These are phyloP conservation scores for Herpailurus yagouaroundi DNA, from an alignment of 2,113 vertebrate genomes.

Conservation along the genomic window DNA sequence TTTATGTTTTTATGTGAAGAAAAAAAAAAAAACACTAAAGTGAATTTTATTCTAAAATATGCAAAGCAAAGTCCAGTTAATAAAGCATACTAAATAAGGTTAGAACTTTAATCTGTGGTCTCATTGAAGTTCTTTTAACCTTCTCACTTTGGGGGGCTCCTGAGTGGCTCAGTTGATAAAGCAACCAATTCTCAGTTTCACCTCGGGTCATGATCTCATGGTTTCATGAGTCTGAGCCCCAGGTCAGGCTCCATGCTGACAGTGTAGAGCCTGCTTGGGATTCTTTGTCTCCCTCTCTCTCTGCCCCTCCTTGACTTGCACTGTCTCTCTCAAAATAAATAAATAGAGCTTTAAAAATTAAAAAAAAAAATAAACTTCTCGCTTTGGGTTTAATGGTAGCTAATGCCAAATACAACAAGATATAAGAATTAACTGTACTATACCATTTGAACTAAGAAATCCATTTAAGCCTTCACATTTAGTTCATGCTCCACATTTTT, in stretches of 20 bases:
- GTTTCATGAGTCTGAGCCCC: too few species aligned
- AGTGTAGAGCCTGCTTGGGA: too few species aligned
- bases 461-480: rapidly evolving
- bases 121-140: rapidly evolving
- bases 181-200: too few species aligned
- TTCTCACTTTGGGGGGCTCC: not conserved
- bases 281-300: too few species aligned
- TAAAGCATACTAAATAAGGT: not conserved
- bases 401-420: not conserved
- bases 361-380: not conserved
- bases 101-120: not conserved
- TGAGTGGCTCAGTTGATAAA: too few species aligned
- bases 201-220: too few species aligned
- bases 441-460: not conserved
- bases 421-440: not conserved
- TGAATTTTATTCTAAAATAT: not conserved
- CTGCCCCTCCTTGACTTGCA: too few species aligned
- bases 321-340: too few species aligned
- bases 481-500: not conserved
- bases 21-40: not conserved
- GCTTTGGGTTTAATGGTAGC: not conserved
- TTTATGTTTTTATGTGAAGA: not conserved
- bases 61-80: not conserved
- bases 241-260: too few species aligned
- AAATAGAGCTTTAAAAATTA: too few species aligned